Evolutionary conservation across 1,140 invertebrate genomes (phyloP).

Genomic region (Penaeus vannamei): DNA sequence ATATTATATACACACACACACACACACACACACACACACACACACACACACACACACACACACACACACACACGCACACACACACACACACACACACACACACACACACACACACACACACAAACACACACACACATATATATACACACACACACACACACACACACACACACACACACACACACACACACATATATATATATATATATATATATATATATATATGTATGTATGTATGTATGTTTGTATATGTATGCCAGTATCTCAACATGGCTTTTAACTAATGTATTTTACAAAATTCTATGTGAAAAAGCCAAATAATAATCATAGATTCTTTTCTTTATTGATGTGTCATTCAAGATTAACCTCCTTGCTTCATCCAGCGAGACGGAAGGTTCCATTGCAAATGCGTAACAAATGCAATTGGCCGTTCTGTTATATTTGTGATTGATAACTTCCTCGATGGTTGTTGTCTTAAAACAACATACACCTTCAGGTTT

Average conservation of each 20-base stretch:
- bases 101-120: slow-evolving; percentile 11
- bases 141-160: slow-evolving; percentile 11
- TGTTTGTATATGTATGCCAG: not conserved
- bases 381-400: too few species aligned
- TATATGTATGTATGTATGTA: not conserved
- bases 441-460: too few species aligned
- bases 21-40: slow-evolving; percentile 5
- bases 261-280: too few species aligned
- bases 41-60: slow-evolving; percentile 10
- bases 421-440: too few species aligned
- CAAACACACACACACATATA: slow-evolving; percentile 12
- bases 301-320: too few species aligned
- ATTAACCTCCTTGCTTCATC: too few species aligned
- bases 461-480: too few species aligned
- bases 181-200: slow-evolving; percentile 13
- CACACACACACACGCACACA: slow-evolving; percentile 11
- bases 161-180: slow-evolving; percentile 11
- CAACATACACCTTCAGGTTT: too few species aligned
- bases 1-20: slow-evolving; percentile 11
- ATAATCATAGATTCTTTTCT: too few species aligned
- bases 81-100: slow-evolving; percentile 11
- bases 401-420: too few species aligned
- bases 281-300: too few species aligned
- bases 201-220: slow-evolving; percentile 16
- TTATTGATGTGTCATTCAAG: too few species aligned